A percentile compares a stretch with the other conserved stretches of the same genome.
These are phyloP conservation scores for Lasiommata megera DNA, from an alignment of 2,888 invertebrate genomes.

Conservation along the genomic window DNA sequence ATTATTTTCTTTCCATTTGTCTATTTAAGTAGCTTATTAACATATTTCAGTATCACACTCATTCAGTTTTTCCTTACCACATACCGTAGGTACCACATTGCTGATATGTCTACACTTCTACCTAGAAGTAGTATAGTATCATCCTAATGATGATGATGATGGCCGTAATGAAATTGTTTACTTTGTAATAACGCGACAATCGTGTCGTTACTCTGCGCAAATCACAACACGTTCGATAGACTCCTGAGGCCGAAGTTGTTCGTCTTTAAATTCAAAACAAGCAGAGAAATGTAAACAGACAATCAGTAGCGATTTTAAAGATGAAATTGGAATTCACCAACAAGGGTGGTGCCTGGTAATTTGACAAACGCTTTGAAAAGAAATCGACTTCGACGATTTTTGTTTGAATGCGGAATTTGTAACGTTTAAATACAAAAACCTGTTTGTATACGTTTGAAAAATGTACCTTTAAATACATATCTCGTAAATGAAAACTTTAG, in stretches of 20 bases:
- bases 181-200: neutral
- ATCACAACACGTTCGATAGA: constrained; percentile 22
- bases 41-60: too few relatives aligned
- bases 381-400: constrained; percentile 40
- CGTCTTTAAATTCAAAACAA: constrained; percentile 68
- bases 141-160: too few relatives aligned
- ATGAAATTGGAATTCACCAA: constrained; percentile 61
- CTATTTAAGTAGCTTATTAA: too few relatives aligned
- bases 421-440: constrained; percentile 33
- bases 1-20: too few relatives aligned
- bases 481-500: too few relatives aligned
- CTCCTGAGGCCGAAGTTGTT: constrained; percentile 46
- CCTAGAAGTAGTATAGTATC: too few relatives aligned
- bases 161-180: too few relatives aligned
- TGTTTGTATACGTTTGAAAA: too few relatives aligned
- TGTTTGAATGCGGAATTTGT: constrained; percentile 45
- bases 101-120: too few relatives aligned
- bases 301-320: constrained; percentile 76
- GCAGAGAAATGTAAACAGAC: constrained; percentile 76
- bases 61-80: too few relatives aligned
- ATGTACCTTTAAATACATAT: too few relatives aligned
- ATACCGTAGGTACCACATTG: too few relatives aligned
- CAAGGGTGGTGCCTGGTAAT: constrained; percentile 49
- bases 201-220: neutral
- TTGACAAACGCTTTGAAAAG: constrained; percentile 61